Percentiles rank a stretch among this genome's conserved stretches.
Evolutionary conservation across 2,113 vertebrate genomes (phyloP).

Genomic region (Corythornis cristatus): DNA sequence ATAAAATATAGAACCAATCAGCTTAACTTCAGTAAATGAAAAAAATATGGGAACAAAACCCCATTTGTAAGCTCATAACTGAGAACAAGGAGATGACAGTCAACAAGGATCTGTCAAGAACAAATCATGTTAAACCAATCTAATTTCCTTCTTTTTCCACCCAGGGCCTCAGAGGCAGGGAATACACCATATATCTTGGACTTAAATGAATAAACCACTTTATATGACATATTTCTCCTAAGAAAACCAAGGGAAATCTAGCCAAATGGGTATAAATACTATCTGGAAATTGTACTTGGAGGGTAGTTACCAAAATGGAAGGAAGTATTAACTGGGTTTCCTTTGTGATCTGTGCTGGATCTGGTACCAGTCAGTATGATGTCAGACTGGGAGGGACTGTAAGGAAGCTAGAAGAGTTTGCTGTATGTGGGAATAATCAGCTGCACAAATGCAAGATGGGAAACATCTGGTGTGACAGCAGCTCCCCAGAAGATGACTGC

Average conservation of each 20-base stretch:
- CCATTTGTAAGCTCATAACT: background rate
- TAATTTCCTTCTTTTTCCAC: conserved; percentile 24
- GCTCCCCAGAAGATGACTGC: background rate
- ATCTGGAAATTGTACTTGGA: background rate
- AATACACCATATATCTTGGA: background rate
- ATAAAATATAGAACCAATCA: background rate
- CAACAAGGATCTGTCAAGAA: conserved; percentile 4
- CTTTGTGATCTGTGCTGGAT: background rate
- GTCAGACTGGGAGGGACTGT: background rate
- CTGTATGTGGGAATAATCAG: background rate
- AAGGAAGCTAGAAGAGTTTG: background rate
- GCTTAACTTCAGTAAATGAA: background rate
- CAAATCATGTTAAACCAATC: background rate
- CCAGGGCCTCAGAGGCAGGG: background rate
- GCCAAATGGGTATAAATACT: background rate
- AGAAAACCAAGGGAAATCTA: background rate
- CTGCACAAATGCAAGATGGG: background rate
- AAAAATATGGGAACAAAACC: background rate
- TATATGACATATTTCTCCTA: background rate
- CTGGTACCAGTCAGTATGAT: background rate
- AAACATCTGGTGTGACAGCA: conserved; percentile 29
- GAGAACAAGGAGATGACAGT: background rate
- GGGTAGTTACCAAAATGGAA: background rate
- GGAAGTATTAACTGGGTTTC: background rate
- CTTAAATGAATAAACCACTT: background rate